Conservation (phyloP, 2,113 vertebrate species). For the Osmerus eperlanus region DNA sequence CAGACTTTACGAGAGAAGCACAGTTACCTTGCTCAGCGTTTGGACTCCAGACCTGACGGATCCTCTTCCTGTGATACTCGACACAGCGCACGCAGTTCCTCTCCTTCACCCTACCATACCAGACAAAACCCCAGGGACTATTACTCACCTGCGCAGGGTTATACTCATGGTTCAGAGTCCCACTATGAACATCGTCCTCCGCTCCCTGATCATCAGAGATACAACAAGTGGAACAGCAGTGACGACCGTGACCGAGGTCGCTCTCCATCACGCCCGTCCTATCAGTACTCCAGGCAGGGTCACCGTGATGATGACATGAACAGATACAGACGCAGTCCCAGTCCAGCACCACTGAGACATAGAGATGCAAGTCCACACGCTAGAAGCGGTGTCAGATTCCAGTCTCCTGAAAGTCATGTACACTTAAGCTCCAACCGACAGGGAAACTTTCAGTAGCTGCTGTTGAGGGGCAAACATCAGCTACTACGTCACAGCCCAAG, state of each 20-base stretch:
- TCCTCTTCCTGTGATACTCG: not conserved
- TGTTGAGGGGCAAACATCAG: too few species aligned
- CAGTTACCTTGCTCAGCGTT: not conserved
- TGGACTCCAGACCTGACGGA: not conserved
- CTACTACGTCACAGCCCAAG: too few species aligned
- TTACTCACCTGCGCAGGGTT: conserved; percentile 2
- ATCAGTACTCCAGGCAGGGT: too few species aligned
- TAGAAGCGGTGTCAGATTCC: too few species aligned
- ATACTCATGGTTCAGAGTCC: not conserved
- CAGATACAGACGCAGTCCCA: too few species aligned
- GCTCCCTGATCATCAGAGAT: not conserved
- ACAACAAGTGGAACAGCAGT: not conserved
- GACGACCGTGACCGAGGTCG: not conserved
- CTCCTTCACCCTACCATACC: not conserved
- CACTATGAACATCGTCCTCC: not conserved
- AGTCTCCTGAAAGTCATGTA: too few species aligned
- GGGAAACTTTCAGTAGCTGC: too few species aligned
- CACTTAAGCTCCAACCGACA: too few species aligned
- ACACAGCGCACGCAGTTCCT: not conserved
- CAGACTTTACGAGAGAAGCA: conserved; percentile 1
- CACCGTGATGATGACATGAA: too few species aligned
- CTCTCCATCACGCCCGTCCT: not conserved
- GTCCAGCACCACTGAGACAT: too few species aligned
- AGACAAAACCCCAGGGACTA: not conserved
- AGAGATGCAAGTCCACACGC: too few species aligned